Conservation (phyloP, 2,797 vertebrate species). For the Falco berigora region DNA sequence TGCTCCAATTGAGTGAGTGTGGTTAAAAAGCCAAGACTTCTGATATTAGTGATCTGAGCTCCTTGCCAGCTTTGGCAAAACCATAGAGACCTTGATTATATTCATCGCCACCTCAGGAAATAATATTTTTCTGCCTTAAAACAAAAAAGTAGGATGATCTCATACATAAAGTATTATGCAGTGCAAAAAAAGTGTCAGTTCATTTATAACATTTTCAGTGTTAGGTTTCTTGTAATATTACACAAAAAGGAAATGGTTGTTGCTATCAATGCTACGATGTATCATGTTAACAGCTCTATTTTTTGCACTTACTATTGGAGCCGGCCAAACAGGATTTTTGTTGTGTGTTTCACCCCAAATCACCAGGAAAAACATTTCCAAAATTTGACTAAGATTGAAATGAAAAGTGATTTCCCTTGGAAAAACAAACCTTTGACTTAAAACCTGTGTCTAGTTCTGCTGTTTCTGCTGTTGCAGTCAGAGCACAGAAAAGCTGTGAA, state of each 20-base stretch:
- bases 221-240: conserved; percentile 13
- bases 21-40: neutral
- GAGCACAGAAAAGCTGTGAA: neutral
- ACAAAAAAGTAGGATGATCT: neutral
- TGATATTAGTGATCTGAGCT: neutral
- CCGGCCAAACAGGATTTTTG: neutral
- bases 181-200: neutral
- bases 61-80: conserved; percentile 8
- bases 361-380: neutral
- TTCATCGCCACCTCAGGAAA: conserved; percentile 24
- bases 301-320: neutral
- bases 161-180: neutral
- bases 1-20: neutral
- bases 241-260: conserved; percentile 46
- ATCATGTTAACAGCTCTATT: conserved; percentile 35
- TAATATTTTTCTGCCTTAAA: conserved; percentile 14
- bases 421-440: neutral
- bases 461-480: neutral
- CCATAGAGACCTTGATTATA: neutral
- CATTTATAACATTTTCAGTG: neutral
- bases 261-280: neutral
- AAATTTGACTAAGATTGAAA: neutral
- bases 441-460: neutral
- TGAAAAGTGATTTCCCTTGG: neutral
- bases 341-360: neutral